Base-by-base conservation (phyloP, 2,113 vertebrate species). In the Lichenostomus cassidix region DNA sequence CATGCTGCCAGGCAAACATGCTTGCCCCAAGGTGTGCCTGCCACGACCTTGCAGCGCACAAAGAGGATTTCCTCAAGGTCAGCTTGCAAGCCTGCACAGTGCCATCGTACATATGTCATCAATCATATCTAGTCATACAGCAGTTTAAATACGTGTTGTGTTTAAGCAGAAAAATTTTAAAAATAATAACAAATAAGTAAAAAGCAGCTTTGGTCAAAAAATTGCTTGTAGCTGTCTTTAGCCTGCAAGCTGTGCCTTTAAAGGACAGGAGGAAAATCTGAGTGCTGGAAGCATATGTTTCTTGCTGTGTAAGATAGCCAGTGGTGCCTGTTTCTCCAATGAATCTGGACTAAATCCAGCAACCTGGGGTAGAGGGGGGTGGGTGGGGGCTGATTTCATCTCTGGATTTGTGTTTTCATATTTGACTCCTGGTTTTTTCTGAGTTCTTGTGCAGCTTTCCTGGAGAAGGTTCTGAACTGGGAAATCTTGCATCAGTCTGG, bases 321-420 rank as follows among this genome's bases (percentile, higher is more conserved):
- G 76, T 4, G 11, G 71, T 88, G 93, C 76, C 92, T 95, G 85
- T 83, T 96, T 93, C 94, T 95, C 79, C 90, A 63, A 2, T 86
- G 76, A 93, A 71, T 83, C 76, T 94, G 92, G 95, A 90, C 82
- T 80, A 80, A 83, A 90, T 88, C 87, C 82, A 92, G 83, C 82
- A 88, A 75, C 64, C 22, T 21, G 11, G 31, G 76, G 33, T 35
- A 17, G 46, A 6, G 31, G 28, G 19, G 46, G 15, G 10, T 24
- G 24, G 49, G 25, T 27, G 56, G 3, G 11, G 55, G 73, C 33
- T 15, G 47, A 90, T 88, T 90, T 80, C 22, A 28, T 86, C 88
- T 96, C 92, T 95, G 90, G 78, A 70, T 77, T 88, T 96, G 39
- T 70, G 47, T 80, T 94, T 93, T 93, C 1, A 0, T 76, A 47